Evolutionary conservation across 2,888 invertebrate genomes (phyloP).

Genomic region (Eristalinus sepulchralis): DNA sequence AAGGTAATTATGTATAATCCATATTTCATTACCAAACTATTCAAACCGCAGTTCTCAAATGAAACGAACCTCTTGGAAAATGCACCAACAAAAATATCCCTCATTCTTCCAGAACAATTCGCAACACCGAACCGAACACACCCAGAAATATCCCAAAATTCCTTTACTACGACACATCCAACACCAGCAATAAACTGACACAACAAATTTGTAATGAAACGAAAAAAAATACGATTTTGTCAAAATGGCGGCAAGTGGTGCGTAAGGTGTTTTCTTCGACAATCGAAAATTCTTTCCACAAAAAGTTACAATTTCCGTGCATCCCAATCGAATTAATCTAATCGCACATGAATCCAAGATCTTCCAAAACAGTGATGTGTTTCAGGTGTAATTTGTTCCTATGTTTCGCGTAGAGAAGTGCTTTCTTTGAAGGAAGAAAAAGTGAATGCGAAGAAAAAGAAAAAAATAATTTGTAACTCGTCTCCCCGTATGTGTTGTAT

Average conservation of each 20-base stretch:
- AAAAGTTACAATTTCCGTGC: conserved; percentile 46
- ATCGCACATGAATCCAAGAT: conserved; percentile 11
- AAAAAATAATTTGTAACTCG: conserved; percentile 35
- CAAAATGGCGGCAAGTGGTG: conserved; percentile 71
- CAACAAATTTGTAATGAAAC: conserved; percentile 60
- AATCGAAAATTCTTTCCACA: conserved; percentile 23
- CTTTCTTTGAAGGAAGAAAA: background rate
- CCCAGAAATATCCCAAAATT: conserved; percentile 63
- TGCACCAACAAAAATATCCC: conserved; percentile 15
- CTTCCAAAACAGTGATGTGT: conserved; percentile 39
- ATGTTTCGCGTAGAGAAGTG: conserved; percentile 27
- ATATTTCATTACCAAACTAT: background rate
- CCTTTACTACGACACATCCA: conserved; percentile 45
- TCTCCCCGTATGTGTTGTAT: conserved; percentile 46
- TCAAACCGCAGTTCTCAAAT: background rate
- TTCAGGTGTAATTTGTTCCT: conserved; percentile 51
- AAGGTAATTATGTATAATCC: too few relatives aligned
- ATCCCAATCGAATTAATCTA: conserved; percentile 3
- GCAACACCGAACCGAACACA: conserved; percentile 30
- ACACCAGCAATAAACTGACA: conserved; percentile 54
- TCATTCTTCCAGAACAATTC: background rate
- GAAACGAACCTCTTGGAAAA: conserved; percentile 16
- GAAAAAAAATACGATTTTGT: conserved; percentile 60
- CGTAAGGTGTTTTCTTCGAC: conserved; percentile 69
- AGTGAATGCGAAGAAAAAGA: conserved; percentile 10